Conservation (phyloP, 2,113 vertebrate genomes). For the Poecilia latipinna region DNA sequence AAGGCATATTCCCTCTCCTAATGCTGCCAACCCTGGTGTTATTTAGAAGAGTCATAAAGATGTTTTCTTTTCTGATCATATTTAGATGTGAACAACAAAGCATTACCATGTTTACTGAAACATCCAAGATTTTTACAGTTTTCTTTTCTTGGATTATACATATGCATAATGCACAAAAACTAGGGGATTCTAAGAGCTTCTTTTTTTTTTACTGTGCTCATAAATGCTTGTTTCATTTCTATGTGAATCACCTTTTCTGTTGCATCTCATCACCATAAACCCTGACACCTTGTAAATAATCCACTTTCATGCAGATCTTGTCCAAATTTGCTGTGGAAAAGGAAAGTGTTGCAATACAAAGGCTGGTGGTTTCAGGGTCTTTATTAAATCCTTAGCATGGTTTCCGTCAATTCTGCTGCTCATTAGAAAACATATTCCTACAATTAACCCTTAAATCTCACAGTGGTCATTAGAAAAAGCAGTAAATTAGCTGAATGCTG, state of each 20-base stretch:
- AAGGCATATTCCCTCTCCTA: neutral
- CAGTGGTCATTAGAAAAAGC: conserved; percentile 40
- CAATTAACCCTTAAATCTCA: conserved; percentile 59
- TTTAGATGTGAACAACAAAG: neutral
- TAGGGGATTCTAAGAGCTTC: too few relatives aligned
- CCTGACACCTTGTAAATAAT: conserved; percentile 12
- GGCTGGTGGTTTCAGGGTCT: too few relatives aligned
- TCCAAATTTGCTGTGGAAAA: conserved; percentile 21
- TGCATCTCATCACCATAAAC: too few relatives aligned
- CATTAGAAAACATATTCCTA: conserved; percentile 48
- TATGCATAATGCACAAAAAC: too few relatives aligned
- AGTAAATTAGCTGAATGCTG: neutral
- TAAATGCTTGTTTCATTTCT: too few relatives aligned
- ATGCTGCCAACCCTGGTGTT: neutral
- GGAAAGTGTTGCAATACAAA: conserved; percentile 25
- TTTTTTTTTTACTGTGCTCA: too few relatives aligned
- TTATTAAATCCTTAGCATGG: too few relatives aligned
- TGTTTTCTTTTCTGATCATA: neutral
- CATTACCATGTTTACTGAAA: neutral
- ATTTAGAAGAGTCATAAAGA: neutral
- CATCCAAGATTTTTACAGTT: neutral
- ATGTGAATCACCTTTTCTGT: too few relatives aligned
- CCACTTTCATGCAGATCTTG: conserved; percentile 28
- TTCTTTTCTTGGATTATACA: too few relatives aligned
- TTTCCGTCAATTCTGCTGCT: conserved; percentile 22